Evolutionary conservation across 2,888 invertebrate species (phyloP).

Genomic region (Protonemura montana): DNA sequence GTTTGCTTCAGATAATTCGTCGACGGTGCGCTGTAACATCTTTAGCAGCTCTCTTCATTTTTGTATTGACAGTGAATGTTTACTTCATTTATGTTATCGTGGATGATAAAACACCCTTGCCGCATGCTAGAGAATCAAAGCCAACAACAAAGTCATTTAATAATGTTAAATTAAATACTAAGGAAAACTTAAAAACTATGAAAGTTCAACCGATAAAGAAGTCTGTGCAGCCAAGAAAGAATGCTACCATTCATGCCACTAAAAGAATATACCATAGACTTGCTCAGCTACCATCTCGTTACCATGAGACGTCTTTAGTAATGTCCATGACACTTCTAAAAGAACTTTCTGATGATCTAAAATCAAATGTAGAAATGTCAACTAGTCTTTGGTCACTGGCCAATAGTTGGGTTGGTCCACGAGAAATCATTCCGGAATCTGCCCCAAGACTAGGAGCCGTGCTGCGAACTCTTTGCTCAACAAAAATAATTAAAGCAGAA

Average conservation of each 20-base stretch:
- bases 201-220: background rate
- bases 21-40: constrained; percentile 56
- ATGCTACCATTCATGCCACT: constrained; percentile 47
- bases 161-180: background rate
- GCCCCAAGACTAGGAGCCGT: constrained; percentile 68
- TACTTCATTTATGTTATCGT: constrained; percentile 58
- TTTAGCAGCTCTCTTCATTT: constrained; percentile 56
- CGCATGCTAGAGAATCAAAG: constrained; percentile 24
- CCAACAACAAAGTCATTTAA: background rate
- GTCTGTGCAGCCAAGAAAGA: constrained; percentile 37
- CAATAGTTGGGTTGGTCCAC: constrained; percentile 56
- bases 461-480: constrained; percentile 70
- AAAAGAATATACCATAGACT: constrained; percentile 47
- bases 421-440: constrained; percentile 56
- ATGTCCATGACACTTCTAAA: constrained; percentile 44
- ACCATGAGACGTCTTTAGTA: constrained; percentile 42
- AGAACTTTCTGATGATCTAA: constrained; percentile 48
- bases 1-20: constrained; percentile 57
- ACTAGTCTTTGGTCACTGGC: constrained; percentile 47
- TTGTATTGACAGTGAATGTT: constrained; percentile 57
- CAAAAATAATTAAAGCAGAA: constrained; percentile 76
- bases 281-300: constrained; percentile 42
- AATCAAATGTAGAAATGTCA: constrained; percentile 45
- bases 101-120: constrained; percentile 55
- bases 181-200: background rate